phyloP scores from a whole-genome alignment of 2,797 vertebrate genomes.

The Chaunax sp. region DNA sequence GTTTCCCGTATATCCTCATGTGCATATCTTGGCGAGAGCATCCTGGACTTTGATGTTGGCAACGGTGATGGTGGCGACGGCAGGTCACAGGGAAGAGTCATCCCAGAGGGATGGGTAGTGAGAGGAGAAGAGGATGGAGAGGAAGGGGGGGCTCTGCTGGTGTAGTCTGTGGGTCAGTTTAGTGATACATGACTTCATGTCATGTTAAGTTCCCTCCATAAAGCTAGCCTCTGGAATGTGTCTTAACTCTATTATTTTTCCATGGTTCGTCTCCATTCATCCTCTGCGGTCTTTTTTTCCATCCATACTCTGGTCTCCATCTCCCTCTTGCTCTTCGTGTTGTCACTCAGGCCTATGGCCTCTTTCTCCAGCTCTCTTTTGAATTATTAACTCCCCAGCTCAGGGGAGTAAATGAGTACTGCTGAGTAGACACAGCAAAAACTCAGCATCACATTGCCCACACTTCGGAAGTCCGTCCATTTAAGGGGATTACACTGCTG shows the following conservation, averaged over 20 bases:
- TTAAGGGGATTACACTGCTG: constrained; percentile 73
- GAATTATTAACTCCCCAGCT: constrained; percentile 85
- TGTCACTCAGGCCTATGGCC: constrained; percentile 73
- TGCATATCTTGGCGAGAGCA: constrained; percentile 62
- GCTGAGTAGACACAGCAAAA: constrained; percentile 82
- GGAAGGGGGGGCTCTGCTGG: neutral
- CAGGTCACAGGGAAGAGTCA: constrained; percentile 57
- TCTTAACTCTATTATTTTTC: constrained; percentile 1
- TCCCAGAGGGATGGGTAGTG: constrained; percentile 56
- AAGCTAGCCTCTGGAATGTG: neutral
- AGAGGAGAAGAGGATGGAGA: constrained; percentile 42
- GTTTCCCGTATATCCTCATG: constrained; percentile 48
- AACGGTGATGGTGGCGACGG: constrained; percentile 44
- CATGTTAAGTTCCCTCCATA: constrained; percentile 2
- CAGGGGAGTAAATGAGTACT: constrained; percentile 80
- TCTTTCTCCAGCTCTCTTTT: constrained; percentile 75
- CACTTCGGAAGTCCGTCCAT: constrained; percentile 77
- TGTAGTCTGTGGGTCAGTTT: constrained; percentile 8
- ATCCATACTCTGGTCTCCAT: constrained; percentile 33
- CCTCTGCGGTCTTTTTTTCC: constrained; percentile 28
- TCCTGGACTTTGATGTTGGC: constrained; percentile 76
- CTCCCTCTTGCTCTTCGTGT: constrained; percentile 30
- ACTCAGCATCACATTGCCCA: constrained; percentile 78
- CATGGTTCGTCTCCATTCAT: neutral
- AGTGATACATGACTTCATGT: neutral